phyloP scores from a whole-genome alignment of 2,888 invertebrate species.

The Caradrina clavipalpis region DNA sequence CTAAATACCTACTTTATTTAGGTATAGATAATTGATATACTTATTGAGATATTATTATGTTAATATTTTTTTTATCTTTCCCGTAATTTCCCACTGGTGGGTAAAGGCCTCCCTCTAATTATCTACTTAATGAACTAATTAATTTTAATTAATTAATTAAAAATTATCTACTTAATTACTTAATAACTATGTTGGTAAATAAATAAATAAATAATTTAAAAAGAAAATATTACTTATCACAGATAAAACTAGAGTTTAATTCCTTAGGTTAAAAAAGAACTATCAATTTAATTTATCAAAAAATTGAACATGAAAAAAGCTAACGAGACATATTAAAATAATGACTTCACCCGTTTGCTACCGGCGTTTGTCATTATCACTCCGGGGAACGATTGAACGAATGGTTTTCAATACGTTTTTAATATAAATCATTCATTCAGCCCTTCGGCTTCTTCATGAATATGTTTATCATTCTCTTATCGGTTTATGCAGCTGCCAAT shows the following conservation, averaged over 20 bases:
- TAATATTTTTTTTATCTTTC: no score
- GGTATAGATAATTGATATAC: no score
- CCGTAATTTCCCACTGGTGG: no score
- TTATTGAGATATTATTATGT: no score
- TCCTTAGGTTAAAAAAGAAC: background rate
- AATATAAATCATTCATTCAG: conserved; percentile 62
- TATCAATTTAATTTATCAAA: conserved; percentile 41
- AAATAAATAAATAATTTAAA: background rate
- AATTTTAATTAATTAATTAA: no score
- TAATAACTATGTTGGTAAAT: no score
- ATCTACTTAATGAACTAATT: no score
- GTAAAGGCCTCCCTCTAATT: no score
- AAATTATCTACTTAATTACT: no score
- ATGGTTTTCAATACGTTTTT: conserved; percentile 39
- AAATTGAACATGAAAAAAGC: conserved; percentile 24
- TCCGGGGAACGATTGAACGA: conserved; percentile 43
- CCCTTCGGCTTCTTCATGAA: conserved; percentile 71
- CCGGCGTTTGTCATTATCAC: conserved; percentile 58
- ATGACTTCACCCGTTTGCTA: conserved; percentile 59
- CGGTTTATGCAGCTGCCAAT: conserved; percentile 79
- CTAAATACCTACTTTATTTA: no score
- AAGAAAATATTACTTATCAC: background rate
- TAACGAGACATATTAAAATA: conserved; percentile 62
- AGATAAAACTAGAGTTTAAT: conserved; percentile 10
- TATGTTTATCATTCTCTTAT: conserved; percentile 74